Conservation (phyloP, 2,888 invertebrate genomes). For the Agrotis ipsilon region DNA sequence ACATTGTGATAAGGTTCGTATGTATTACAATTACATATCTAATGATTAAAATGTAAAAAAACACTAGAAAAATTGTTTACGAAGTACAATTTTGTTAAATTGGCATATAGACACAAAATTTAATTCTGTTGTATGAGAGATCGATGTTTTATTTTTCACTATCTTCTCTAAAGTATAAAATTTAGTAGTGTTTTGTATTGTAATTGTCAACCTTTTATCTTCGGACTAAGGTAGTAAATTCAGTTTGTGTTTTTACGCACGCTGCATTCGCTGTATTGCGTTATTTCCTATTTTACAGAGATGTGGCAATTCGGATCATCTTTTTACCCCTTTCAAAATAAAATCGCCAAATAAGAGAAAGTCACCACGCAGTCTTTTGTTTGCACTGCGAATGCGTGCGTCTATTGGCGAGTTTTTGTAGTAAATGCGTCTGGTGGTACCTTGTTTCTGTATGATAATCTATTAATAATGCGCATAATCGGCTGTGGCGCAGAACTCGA, state of each 20-base stretch:
- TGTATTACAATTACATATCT: conserved; percentile 73
- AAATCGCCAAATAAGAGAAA: background rate
- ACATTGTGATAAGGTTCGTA: conserved; percentile 76
- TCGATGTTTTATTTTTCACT: background rate
- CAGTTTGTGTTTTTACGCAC: background rate
- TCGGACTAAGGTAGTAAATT: conserved; percentile 25
- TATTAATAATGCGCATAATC: background rate
- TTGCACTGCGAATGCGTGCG: conserved; percentile 1
- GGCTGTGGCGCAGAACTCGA: too few species aligned
- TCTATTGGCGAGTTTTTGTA: background rate
- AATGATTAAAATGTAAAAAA: conserved; percentile 52
- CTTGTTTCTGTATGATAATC: background rate
- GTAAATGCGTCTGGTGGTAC: background rate
- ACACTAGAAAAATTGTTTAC: conserved; percentile 26
- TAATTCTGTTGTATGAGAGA: conserved; percentile 24
- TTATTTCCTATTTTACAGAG: background rate
- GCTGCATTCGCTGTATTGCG: background rate
- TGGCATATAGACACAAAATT: conserved; percentile 20
- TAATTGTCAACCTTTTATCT: conserved; percentile 21
- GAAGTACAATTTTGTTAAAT: conserved; percentile 54
- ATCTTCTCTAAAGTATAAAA: conserved; percentile 10
- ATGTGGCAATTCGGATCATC: background rate
- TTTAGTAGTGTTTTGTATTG: conserved; percentile 28
- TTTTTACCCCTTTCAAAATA: background rate
- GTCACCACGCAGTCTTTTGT: background rate